Conservation (phyloP, 1,140 invertebrate genomes). For the Drosophila oshimai region DNA sequence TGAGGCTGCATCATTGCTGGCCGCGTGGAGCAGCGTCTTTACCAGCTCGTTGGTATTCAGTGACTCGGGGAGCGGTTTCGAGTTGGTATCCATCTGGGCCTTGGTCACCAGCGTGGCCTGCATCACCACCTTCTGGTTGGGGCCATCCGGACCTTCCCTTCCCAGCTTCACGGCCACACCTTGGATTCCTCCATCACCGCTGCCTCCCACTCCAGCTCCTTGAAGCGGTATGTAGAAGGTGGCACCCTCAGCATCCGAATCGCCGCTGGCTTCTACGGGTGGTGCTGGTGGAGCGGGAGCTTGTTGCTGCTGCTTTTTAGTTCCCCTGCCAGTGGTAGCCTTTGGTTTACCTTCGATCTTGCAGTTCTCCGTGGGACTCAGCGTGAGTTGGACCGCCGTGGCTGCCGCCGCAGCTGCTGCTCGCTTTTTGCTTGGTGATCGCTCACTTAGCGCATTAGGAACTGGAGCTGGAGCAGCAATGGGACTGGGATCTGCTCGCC, state of each 20-base stretch:
- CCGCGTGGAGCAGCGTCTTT: conserved; percentile 71
- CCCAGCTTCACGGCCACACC: conserved; percentile 88
- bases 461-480: conserved; percentile 75
- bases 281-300: conserved; percentile 1
- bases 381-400: conserved; percentile 70
- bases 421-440: conserved; percentile 67
- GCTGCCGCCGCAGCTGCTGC: conserved; percentile 65
- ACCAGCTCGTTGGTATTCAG: conserved; percentile 75
- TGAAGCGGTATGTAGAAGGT: conserved; percentile 89
- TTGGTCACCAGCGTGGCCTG: conserved; percentile 88
- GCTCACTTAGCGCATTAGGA: conserved; percentile 76
- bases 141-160: conserved; percentile 85
- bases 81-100: conserved; percentile 83
- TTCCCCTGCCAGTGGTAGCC: conserved; percentile 22
- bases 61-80: conserved; percentile 76
- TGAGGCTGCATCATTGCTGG: conserved; percentile 39
- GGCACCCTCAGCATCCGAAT: conserved; percentile 83
- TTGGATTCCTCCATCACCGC: conserved; percentile 84
- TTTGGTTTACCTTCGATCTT: conserved; percentile 66
- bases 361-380: conserved; percentile 75
- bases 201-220: conserved; percentile 83
- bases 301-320: conserved; percentile 54
- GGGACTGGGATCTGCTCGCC: conserved; percentile 9
- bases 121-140: conserved; percentile 86
- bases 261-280: conserved; percentile 27